Conservation (phyloP, 2,113 vertebrate species). For the Zosterops lateralis region DNA sequence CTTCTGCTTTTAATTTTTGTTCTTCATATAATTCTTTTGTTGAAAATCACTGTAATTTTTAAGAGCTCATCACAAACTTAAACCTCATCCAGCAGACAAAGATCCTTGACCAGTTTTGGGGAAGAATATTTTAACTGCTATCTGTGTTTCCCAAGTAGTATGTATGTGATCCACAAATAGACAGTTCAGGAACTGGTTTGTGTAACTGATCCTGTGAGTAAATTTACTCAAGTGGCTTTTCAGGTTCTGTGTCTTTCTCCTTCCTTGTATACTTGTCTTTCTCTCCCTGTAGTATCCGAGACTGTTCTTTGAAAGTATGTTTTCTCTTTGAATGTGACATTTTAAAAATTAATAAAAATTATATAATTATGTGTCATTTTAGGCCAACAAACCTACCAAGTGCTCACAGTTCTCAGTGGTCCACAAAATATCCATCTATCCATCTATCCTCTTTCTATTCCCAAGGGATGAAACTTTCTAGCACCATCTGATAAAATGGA, state of each 20-base stretch:
- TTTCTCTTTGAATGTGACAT: neutral
- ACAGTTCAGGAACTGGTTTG: neutral
- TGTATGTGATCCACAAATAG: neutral
- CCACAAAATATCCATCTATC: neutral
- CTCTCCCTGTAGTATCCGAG: neutral
- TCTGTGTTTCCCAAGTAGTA: neutral
- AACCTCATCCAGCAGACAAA: neutral
- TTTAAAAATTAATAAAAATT: neutral
- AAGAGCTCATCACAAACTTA: neutral
- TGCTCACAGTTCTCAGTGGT: neutral
- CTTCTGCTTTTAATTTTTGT: constrained; percentile 6
- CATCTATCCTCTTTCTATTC: neutral
- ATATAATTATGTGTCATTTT: neutral
- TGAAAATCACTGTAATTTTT: neutral
- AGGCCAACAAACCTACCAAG: neutral
- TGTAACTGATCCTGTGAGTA: neutral
- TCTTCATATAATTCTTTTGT: neutral
- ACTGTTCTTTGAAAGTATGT: neutral
- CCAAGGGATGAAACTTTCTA: neutral
- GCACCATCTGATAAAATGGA: neutral
- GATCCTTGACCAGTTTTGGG: neutral
- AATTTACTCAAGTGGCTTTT: neutral
- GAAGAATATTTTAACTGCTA: neutral
- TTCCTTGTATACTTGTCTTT: neutral
- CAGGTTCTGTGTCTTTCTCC: neutral